Evolutionary conservation across 2,113 vertebrate genomes (phyloP).

Genomic region (Scatophagus argus): DNA sequence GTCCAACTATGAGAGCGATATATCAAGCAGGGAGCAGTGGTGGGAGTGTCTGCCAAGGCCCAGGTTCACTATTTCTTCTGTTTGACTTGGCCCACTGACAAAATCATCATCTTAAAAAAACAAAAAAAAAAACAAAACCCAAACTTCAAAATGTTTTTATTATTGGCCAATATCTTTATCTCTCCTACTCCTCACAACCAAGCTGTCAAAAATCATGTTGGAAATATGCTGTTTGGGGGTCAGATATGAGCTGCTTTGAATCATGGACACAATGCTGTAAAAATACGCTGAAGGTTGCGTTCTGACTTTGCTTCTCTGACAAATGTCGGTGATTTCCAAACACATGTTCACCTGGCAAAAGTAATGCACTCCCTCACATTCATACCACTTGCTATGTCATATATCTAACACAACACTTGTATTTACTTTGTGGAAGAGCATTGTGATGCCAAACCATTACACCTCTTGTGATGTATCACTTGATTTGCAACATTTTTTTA

Average conservation of each 20-base stretch:
- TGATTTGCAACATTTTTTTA: constrained; percentile 5
- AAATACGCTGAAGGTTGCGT: constrained; percentile 15
- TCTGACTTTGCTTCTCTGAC: background rate
- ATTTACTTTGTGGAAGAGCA: background rate
- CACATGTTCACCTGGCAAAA: background rate
- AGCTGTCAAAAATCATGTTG: constrained; percentile 48
- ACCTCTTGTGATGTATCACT: background rate
- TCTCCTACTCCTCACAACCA: constrained; percentile 12
- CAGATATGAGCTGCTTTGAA: constrained; percentile 26
- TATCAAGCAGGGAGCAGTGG: constrained; percentile 58
- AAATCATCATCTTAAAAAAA: constrained; percentile 45
- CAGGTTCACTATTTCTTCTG: constrained; percentile 55
- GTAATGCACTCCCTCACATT: background rate
- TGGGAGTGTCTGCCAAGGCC: constrained; percentile 57
- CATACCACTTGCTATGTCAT: background rate
- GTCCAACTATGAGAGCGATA: constrained; percentile 54
- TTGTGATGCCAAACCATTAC: background rate
- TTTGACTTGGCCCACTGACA: constrained; percentile 72
- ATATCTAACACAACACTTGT: background rate
- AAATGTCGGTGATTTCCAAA: background rate
- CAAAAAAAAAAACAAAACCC: too few species aligned
- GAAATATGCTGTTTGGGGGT: constrained; percentile 52
- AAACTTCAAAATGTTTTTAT: constrained; percentile 29
- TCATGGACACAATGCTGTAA: constrained; percentile 25
- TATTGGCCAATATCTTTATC: constrained; percentile 45